Evolutionary conservation across 2,797 vertebrate species (phyloP).

Genomic region (Cirrhinus mrigala): DNA sequence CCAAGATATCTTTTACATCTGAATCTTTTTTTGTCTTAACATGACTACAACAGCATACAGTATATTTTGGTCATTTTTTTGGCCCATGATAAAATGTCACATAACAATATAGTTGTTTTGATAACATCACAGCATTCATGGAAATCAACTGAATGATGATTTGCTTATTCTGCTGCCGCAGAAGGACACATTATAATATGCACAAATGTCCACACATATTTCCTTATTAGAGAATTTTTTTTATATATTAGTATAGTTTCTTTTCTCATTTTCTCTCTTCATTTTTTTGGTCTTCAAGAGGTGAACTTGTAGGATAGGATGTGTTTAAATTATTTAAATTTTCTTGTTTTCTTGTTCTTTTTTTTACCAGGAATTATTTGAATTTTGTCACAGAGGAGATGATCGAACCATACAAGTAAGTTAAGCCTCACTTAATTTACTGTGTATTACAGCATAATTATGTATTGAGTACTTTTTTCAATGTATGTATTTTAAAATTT

Average conservation of each 20-base stretch:
- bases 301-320: not conserved
- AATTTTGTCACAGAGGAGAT: constrained; percentile 99
- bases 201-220: not conserved
- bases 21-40: constrained; percentile 1
- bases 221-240: not conserved
- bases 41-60: not conserved
- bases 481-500: not conserved
- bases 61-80: not conserved
- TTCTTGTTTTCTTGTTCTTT: constrained; percentile 9
- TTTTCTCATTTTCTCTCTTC: not conserved
- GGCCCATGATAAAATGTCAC: not conserved
- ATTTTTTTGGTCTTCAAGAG: not conserved
- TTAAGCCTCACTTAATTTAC: constrained; percentile 16
- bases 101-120: not conserved
- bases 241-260: not conserved
- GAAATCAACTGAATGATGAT: not conserved
- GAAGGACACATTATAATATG: not conserved
- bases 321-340: not conserved
- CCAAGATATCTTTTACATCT: not conserved
- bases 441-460: not conserved
- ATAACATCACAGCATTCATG: not conserved
- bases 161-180: not conserved
- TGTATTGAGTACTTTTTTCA: not conserved
- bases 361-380: constrained; percentile 92
- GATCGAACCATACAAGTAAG: constrained; percentile 96